These are phyloP conservation scores for Aleadryas rufinucha DNA, from an alignment of 2,113 vertebrate species.

Conservation along the genomic window DNA sequence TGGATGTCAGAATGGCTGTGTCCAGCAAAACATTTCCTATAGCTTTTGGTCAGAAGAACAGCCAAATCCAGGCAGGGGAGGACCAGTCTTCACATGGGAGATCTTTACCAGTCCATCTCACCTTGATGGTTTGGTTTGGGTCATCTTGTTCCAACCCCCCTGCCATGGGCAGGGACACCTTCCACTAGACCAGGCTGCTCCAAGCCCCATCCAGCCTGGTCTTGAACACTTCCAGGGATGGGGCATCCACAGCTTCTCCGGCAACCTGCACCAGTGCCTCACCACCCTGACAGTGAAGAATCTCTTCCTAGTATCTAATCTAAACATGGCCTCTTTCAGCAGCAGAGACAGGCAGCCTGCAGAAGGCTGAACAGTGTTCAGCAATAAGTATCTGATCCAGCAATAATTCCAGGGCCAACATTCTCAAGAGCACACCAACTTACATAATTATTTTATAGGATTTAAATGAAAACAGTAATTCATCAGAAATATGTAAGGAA, in stretches of 20 bases:
- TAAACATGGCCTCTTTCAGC: neutral
- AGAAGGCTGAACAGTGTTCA: neutral
- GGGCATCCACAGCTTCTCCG: neutral
- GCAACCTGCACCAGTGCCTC: too few species aligned
- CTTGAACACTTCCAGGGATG: neutral
- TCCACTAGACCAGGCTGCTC: neutral
- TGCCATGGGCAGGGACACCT: neutral
- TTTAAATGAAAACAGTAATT: constrained; percentile 13
- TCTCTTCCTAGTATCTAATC: neutral
- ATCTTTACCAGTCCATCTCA: neutral
- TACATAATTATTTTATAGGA: neutral
- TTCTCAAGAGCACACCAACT: neutral
- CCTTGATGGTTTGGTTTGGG: neutral
- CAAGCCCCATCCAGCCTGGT: neutral
- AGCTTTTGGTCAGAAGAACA: neutral
- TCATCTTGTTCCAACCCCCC: neutral
- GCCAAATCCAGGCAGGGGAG: neutral
- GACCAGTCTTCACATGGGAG: neutral
- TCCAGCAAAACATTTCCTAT: neutral
- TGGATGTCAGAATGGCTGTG: neutral
- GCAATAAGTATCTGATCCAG: neutral
- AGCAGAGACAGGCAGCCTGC: neutral
- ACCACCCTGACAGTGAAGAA: neutral
- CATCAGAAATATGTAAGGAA: neutral
- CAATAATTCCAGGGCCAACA: neutral